Evolutionary conservation across 2,113 vertebrate genomes (phyloP).

Genomic region (Pavo muticus): DNA sequence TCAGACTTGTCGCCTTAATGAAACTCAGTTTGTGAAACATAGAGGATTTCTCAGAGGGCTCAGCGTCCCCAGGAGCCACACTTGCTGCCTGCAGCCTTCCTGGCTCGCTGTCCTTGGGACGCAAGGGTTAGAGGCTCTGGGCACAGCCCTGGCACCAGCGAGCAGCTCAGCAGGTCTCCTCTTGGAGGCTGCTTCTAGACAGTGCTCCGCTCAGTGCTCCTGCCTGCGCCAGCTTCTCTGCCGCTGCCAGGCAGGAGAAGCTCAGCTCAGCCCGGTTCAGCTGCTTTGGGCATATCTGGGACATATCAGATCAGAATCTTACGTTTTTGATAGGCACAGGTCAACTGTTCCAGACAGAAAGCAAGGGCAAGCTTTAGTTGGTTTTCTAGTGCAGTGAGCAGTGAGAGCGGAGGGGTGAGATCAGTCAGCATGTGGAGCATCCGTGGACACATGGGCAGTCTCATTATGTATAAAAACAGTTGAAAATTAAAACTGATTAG

Average conservation of each 20-base stretch:
- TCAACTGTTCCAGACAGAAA: neutral
- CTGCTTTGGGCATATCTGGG: neutral
- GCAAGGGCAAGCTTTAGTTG: too few species aligned
- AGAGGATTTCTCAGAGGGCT: neutral
- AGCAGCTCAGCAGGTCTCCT: accelerated
- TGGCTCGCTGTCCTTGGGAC: accelerated
- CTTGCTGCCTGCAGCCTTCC: neutral
- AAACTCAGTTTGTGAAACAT: neutral
- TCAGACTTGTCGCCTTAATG: neutral
- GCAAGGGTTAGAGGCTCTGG: neutral
- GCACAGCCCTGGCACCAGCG: accelerated
- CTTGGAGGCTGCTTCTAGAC: neutral
- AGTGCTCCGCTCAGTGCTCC: neutral
- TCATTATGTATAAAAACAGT: neutral
- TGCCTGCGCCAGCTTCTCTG: neutral
- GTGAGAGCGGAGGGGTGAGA: neutral
- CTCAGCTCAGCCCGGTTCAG: neutral
- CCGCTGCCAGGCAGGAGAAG: neutral
- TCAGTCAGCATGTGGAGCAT: accelerated
- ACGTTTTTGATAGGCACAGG: neutral
- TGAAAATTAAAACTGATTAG: neutral
- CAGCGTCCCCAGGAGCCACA: too few species aligned
- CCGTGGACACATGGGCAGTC: neutral
- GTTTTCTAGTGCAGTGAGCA: neutral
- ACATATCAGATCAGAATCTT: accelerated